phyloP scores from a whole-genome alignment of 2,888 invertebrate species.

The Chaetogeoica ovagalla region DNA sequence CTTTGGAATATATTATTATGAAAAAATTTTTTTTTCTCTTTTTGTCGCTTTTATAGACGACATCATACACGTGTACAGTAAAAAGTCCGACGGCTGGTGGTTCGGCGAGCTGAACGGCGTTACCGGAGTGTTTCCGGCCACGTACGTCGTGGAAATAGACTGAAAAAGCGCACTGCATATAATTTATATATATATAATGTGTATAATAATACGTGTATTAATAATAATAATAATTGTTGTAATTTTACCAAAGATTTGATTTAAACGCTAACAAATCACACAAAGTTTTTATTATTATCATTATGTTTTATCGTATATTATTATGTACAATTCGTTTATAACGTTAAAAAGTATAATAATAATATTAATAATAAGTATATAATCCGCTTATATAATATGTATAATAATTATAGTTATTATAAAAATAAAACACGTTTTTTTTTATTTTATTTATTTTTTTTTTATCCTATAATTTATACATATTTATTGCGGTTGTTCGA shows the following conservation, averaged over 20 bases:
- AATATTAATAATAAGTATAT: too few species aligned
- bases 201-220: too few species aligned
- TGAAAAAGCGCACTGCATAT: constrained; percentile 53
- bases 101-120: constrained; percentile 82
- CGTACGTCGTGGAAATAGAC: constrained; percentile 83
- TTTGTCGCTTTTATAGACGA: constrained; percentile 67
- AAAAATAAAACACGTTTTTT: too few species aligned
- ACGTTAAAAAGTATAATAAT: background rate
- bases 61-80: constrained; percentile 82
- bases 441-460: too few species aligned
- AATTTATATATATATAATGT: background rate
- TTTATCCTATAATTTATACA: too few species aligned
- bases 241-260: constrained; percentile 36
- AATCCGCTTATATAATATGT: too few species aligned
- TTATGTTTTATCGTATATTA: background rate
- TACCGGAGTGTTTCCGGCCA: constrained; percentile 90
- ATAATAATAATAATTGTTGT: background rate
- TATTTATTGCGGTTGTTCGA: too few species aligned
- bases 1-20: too few species aligned
- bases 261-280: constrained; percentile 39
- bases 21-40: too few species aligned
- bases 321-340: constrained; percentile 5
- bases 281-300: background rate
- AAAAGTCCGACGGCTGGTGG: constrained; percentile 95
- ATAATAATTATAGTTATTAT: too few species aligned